Conservation (phyloP, 2,888 invertebrate species). For the Apodemia zela region DNA sequence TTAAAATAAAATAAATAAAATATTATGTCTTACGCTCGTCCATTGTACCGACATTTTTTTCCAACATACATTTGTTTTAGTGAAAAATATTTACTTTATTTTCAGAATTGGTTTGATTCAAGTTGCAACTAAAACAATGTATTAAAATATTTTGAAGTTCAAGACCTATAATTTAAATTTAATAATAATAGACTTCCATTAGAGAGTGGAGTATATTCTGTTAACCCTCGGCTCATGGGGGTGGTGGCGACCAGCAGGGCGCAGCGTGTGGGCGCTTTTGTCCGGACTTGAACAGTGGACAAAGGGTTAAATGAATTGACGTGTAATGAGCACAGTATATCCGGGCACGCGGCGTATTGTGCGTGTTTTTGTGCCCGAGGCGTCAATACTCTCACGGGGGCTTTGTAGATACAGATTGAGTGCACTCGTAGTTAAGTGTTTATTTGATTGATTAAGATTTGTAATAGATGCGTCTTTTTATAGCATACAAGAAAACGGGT, state of each 20-base stretch:
- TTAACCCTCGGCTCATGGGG: slow-evolving; percentile 33
- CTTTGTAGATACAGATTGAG: background rate
- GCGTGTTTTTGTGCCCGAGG: slow-evolving; percentile 36
- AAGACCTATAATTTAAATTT: slow-evolving; percentile 19
- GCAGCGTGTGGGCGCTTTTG: slow-evolving; percentile 47
- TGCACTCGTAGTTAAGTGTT: slow-evolving; percentile 5
- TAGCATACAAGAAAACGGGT: background rate
- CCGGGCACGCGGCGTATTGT: slow-evolving; percentile 45
- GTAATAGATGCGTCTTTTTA: slow-evolving; percentile 1
- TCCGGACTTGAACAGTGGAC: slow-evolving; percentile 31
- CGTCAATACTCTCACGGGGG: slow-evolving; percentile 42
- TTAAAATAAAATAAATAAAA: too few relatives aligned
- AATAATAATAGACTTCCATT: slow-evolving; percentile 22
- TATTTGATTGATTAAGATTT: background rate
- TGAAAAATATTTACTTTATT: slow-evolving; percentile 24
- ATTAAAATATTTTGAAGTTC: slow-evolving; percentile 12
- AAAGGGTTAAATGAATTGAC: slow-evolving; percentile 52
- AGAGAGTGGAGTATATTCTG: slow-evolving; percentile 5
- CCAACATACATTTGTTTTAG: too few relatives aligned
- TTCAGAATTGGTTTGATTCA: slow-evolving; percentile 2
- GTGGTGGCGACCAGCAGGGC: slow-evolving; percentile 54
- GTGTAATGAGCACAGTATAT: slow-evolving; percentile 54
- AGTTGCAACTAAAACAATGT: too few relatives aligned
- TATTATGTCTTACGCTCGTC: too few relatives aligned
- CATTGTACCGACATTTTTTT: too few relatives aligned